Base-by-base conservation (phyloP, 2,888 invertebrate species). In the Epicampocera succincta region DNA sequence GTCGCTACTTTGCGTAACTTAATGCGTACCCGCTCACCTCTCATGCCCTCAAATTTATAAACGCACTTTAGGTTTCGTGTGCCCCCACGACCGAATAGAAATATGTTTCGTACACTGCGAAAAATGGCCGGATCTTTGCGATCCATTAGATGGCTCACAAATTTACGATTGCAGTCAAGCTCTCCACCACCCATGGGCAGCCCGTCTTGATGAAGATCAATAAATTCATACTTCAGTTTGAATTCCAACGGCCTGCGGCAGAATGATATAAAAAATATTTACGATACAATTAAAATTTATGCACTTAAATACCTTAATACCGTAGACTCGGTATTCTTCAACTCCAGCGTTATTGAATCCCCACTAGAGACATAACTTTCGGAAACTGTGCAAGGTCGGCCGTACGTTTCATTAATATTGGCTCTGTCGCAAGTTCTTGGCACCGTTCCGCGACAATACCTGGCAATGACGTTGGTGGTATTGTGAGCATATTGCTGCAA, bases 151-250 rank as follows among this genome's bases (percentile, higher is more conserved):
- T 93, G 92, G 83, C 94, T 95, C 61, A 94, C 93, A 89, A 97
- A 97, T 85, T 94, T 93, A 68, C 97, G 93, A 25, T 95, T 95
- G 88, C 97, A 97, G 42, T 90, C 91, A 65, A 90, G 88, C 54
- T 91, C 91, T 0, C 95, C 95, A 5, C 95, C 95, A 8, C 94
- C 95, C 91, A 94, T 95, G 0, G 95, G 94, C 85, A 96, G 94
- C 0, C 97, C 97, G 85, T 96, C 97, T 91, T 96, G 95, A 86
- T 96, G 95, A 9, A 96, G 92, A 89, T 97, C 96, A 50, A 97
- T 96, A 88, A 97, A 97, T 90, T 97, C 97, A 91, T 97, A 97
- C 29, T 96, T 93, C 0, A 96, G 94, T 88, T 95, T 95, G 89
- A 97, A 97, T 86, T 95, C 94, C 58, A 97, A 94, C 0, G 96